Evolutionary conservation across 2,113 vertebrate genomes (phyloP), one percentile per base, ranked within the genome.

Genomic region (Piprites chloris): DNA sequence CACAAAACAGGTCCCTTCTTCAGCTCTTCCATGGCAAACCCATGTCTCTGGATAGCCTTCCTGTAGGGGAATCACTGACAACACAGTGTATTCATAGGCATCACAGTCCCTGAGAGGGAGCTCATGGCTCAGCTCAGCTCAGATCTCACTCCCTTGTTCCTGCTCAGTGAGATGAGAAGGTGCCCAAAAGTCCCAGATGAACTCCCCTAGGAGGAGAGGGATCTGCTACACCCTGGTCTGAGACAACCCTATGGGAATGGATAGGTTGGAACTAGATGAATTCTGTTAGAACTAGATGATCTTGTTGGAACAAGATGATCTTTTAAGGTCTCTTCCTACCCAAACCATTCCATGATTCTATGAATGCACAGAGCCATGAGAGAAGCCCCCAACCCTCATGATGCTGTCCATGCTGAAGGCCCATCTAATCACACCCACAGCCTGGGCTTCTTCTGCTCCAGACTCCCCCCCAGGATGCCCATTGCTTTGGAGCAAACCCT

Each of bases 221-320:
- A 56, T 42, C 44, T 78, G 21, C 21, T 39, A 6, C 2, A 9
- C 11, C 5, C 16, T 47, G 26, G 3, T 65, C 49, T 53, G 71
- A 81, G 41, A 20, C 0, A 0, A 12, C 11, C 9, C 55, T 16
- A 5, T 5, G 53, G n/a, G n/a, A 55, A 55, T 42, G 18, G 26
- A 35, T 23, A 42, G 18, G 18, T 11, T 68, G 30, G 63, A 83
- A 75, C 17, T 4, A 14, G 23, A 27, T 61, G 27, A 53, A 8
- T 33, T 59, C 61, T 11, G 6, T 41, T 35, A 24, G 52, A 81
- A 74, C 12, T 4, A 27, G n/a, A 35, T 71, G n/a, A 55, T 24
- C 56, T 27, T 23, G 8, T 32, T 56, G 56, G 65, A 73, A 50
- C 27, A 11, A 28, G 53, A 23, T 53, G 24, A 12, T 53, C 52